These are phyloP conservation scores for Enteromius argenteus DNA, from an alignment of 2,797 vertebrate species.

Conservation along the genomic window DNA sequence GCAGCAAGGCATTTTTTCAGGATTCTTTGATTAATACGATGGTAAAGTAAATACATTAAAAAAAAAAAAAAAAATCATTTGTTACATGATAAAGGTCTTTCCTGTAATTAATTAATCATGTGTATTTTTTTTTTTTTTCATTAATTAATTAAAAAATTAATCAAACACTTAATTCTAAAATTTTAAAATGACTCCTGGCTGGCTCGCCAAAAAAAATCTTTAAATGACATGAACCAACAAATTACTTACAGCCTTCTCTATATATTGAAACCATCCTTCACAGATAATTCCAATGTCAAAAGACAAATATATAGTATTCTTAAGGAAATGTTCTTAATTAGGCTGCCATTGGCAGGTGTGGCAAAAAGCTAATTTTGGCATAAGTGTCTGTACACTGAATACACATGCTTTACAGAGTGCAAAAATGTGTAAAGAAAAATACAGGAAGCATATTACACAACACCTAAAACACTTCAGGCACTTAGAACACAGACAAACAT, in stretches of 20 bases:
- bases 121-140: background rate
- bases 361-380: background rate
- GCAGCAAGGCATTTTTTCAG: background rate
- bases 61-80: background rate
- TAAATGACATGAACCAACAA: background rate
- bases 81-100: background rate
- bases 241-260: background rate
- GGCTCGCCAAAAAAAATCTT: too few relatives aligned
- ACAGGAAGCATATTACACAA: constrained; percentile 62
- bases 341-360: background rate
- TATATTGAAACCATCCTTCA: background rate
- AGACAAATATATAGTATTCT: background rate
- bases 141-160: too few relatives aligned
- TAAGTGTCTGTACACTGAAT: background rate
- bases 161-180: too few relatives aligned
- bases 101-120: background rate
- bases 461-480: constrained; percentile 49
- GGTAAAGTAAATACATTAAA: background rate
- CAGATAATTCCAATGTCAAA: background rate
- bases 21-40: background rate
- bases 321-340: background rate
- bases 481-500: constrained; percentile 32
- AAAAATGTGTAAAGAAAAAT: constrained; percentile 50
- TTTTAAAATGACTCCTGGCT: background rate
- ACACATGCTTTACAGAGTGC: constrained; percentile 18